These are phyloP conservation scores for Odobenus rosmarus DNA, from an alignment of 2,113 vertebrate species.

Conservation along the genomic window DNA sequence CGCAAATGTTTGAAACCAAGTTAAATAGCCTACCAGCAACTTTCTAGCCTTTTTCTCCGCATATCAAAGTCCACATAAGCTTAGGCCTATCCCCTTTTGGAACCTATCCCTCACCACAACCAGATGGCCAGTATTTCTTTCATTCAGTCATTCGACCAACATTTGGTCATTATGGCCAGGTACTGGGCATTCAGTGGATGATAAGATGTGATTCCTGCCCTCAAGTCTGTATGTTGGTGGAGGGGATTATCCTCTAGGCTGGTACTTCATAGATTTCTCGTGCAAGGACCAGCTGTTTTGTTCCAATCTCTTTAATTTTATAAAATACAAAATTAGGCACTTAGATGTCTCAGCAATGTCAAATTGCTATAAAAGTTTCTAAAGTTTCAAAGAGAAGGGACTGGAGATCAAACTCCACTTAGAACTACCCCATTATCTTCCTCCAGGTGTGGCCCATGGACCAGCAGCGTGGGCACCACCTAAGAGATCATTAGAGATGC, in stretches of 20 bases:
- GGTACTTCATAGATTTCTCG: neutral
- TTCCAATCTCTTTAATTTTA: slow-evolving; percentile 2
- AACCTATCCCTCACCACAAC: neutral
- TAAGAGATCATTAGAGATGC: neutral
- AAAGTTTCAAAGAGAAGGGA: neutral
- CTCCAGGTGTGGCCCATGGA: neutral
- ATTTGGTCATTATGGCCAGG: neutral
- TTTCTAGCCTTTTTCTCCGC: neutral
- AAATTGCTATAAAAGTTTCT: neutral
- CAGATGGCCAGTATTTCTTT: neutral
- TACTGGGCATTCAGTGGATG: neutral
- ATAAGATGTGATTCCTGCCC: neutral
- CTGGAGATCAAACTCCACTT: neutral
- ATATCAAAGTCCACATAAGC: neutral
- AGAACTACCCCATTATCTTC: neutral
- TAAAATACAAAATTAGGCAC: neutral
- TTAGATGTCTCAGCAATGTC: neutral
- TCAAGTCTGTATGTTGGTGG: neutral
- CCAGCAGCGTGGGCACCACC: neutral
- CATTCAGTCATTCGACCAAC: neutral
- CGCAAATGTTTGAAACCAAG: neutral
- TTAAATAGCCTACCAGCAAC: neutral
- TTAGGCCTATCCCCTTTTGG: neutral
- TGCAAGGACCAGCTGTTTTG: neutral
- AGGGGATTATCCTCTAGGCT: neutral